phyloP scores from a whole-genome alignment of 2,113 vertebrate genomes.

The Tylochromis polylepis region DNA sequence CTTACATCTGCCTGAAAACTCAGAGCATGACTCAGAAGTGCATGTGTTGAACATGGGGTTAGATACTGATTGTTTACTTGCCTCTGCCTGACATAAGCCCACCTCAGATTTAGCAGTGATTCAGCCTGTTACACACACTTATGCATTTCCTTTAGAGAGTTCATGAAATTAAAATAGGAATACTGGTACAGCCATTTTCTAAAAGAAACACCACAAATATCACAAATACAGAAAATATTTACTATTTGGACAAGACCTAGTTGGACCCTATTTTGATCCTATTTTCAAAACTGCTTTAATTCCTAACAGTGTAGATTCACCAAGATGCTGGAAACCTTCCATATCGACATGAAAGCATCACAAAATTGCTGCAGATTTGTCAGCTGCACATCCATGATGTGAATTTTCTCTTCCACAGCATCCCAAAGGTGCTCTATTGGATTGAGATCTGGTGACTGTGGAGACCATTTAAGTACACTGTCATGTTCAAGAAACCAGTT shows the following conservation, averaged over 20 bases:
- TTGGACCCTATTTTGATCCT: neutral
- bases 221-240: neutral
- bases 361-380: neutral
- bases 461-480: neutral
- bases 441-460: neutral
- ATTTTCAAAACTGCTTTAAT: neutral
- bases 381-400: neutral
- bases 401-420: neutral
- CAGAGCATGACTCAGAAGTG: slow-evolving; percentile 14
- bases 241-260: neutral
- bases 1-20: neutral
- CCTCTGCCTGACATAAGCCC: neutral
- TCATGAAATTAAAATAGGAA: neutral
- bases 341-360: neutral
- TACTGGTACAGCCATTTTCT: neutral
- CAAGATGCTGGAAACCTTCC: neutral
- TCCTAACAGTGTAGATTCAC: neutral
- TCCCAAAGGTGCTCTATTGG: neutral
- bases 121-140: neutral
- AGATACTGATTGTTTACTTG: slow-evolving; percentile 13
- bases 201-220: neutral
- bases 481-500: neutral
- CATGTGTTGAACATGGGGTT: neutral
- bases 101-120: slow-evolving; percentile 5
- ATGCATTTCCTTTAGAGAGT: neutral